Evolutionary conservation across 1,140 invertebrate genomes (phyloP), one percentile per base, ranked within the genome.

Genomic region (Lasioglossum baleicum): DNA sequence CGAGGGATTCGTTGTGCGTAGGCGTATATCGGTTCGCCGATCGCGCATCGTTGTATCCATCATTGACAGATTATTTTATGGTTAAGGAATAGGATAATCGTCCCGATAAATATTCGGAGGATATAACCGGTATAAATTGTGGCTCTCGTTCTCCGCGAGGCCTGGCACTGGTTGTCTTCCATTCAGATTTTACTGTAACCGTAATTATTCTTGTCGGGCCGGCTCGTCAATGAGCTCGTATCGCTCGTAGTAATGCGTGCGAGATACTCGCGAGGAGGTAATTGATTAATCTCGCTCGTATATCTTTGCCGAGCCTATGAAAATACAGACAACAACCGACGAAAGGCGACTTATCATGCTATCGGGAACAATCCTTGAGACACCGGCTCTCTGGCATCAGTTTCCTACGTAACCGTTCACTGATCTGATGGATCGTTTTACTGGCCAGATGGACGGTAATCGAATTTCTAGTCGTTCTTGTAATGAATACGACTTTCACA

Each of bases 41-140:
- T 78, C 75, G 75, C 26, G 31, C 53, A 63, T 77, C 75, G 75
- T 44, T 64, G n/a, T 42, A 63, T 2, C 60, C 11, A 53, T 20
- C 26, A 73, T 63, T 42, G 77, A 80, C 71, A 67, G 51, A 80
- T 74, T n/a, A 67, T 75, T 75, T 80, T 66, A 80, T 61, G 31
- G 53, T 35, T 26, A 26, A 80, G 63, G 22, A 80, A 74, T 60
- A 51, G 51, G 53, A 20, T 74, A 80, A 61, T 61, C 51, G 51
- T 60, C n/a, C 13, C 64, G 71, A 80, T 67, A 67, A 74, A 80
- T 67, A 79, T 80, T 80, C 22, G 15, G 35, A 10, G n/a, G 5
- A 42, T 61, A 44, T 22, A 31, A 48, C 44, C 20, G 26, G 42
- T 26, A 63, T 53, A 77, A 77, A 69, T 70, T 40, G 26, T n/a